A percentile compares a stretch with the other conserved stretches of the same genome.
Evolutionary conservation across 2,797 vertebrate species (phyloP).

Genomic region (Hippoglossus hippoglossus): DNA sequence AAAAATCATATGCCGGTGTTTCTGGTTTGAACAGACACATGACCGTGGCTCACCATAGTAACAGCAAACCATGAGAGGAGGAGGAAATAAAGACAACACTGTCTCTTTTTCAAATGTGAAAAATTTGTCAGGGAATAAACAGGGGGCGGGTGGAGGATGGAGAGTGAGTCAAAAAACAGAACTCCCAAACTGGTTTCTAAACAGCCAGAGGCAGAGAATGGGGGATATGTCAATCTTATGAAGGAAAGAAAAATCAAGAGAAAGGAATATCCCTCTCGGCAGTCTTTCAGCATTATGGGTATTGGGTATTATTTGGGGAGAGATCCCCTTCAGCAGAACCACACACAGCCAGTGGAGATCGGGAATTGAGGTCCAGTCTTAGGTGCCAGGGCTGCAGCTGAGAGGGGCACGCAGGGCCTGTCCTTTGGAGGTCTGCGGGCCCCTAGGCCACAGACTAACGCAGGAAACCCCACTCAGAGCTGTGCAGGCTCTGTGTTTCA

Average conservation of each 20-base stretch:
- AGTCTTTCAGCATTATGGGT: conserved; percentile 63
- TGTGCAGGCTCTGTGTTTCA: conserved; percentile 70
- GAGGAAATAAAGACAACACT: conserved; percentile 72
- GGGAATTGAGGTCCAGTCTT: conserved; percentile 68
- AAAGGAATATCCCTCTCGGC: conserved; percentile 74
- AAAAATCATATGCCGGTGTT: conserved; percentile 37
- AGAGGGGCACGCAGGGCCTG: conserved; percentile 69
- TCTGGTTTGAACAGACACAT: conserved; percentile 59
- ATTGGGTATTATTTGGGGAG: conserved; percentile 72
- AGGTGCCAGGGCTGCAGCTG: conserved; percentile 68
- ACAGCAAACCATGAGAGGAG: conserved; percentile 46
- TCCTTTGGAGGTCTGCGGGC: conserved; percentile 79
- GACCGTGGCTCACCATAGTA: conserved; percentile 59
- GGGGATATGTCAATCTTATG: conserved; percentile 78
- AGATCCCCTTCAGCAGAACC: conserved; percentile 78
- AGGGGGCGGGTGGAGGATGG: conserved; percentile 60
- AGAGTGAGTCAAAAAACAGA: conserved; percentile 72
- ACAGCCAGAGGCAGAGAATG: conserved; percentile 73
- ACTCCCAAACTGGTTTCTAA: conserved; percentile 68
- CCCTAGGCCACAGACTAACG: conserved; percentile 78
- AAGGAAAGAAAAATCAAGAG: conserved; percentile 61
- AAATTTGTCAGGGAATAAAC: conserved; percentile 71
- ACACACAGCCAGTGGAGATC: conserved; percentile 76
- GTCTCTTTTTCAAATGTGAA: conserved; percentile 79
- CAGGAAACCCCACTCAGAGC: conserved; percentile 77